phyloP scores from a whole-genome alignment of 2,797 vertebrate species.

The Clarias platycephalus region DNA sequence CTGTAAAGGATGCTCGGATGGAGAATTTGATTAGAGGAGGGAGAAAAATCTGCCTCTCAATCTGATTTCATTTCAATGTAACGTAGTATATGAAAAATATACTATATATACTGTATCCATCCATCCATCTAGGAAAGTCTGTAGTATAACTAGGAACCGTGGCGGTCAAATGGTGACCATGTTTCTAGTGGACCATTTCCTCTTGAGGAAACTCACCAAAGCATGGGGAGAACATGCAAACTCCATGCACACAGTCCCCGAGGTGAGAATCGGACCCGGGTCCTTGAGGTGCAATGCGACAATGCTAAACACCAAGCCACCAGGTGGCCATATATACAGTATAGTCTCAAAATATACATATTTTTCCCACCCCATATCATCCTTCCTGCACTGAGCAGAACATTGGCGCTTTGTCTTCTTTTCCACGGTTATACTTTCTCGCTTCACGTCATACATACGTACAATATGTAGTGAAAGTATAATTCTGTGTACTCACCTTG shows the following conservation, averaged over 20 bases:
- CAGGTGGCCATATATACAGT: neutral
- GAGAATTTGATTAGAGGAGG: neutral
- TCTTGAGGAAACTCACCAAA: too few relatives aligned
- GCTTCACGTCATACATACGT: neutral
- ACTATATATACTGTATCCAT: neutral
- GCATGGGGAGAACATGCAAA: too few relatives aligned
- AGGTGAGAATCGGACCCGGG: too few relatives aligned
- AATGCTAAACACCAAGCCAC: too few relatives aligned
- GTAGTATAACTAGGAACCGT: too few relatives aligned
- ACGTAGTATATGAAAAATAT: neutral
- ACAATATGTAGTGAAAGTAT: neutral
- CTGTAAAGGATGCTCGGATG: neutral
- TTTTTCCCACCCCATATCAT: neutral
- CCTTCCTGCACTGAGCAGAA: neutral
- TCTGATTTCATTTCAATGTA: neutral
- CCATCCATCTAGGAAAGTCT: too few relatives aligned
- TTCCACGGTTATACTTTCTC: neutral
- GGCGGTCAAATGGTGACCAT: too few relatives aligned
- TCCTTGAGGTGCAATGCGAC: too few relatives aligned
- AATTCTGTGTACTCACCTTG: neutral
- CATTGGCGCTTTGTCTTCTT: neutral
- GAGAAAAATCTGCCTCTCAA: neutral
- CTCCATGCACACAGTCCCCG: too few relatives aligned
- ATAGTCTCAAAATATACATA: neutral
- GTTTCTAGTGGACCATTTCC: too few relatives aligned